Percentiles rank a stretch among this genome's conserved stretches.
phyloP scores from a whole-genome alignment of 2,797 vertebrate species.

The Gephyroberyx darwinii region DNA sequence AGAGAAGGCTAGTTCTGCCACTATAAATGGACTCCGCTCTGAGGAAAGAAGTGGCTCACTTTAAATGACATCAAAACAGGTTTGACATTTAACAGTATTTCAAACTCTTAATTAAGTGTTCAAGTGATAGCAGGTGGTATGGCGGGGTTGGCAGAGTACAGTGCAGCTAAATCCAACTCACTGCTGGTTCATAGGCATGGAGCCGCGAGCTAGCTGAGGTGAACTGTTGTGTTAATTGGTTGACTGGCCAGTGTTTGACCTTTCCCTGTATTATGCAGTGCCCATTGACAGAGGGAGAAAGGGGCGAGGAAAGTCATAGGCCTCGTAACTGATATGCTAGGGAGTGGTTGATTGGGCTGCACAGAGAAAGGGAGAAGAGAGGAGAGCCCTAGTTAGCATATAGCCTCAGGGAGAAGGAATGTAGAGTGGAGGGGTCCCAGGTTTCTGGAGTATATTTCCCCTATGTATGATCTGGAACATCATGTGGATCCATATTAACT shows the following conservation, averaged over 20 bases:
- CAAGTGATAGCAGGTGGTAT: background rate
- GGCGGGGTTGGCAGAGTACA: background rate
- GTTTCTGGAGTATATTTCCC: background rate
- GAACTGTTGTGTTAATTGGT: slow-evolving; percentile 26
- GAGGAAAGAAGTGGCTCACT: background rate
- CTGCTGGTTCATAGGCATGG: background rate
- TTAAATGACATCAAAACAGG: background rate
- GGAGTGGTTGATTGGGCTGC: too few species aligned
- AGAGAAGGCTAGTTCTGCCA: background rate
- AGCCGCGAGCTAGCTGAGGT: background rate
- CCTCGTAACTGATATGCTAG: background rate
- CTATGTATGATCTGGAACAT: background rate
- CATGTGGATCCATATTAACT: too few species aligned
- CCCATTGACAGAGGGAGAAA: slow-evolving; percentile 2
- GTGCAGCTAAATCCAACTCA: background rate
- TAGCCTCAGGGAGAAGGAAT: too few species aligned
- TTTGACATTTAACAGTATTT: background rate
- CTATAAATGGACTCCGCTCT: background rate
- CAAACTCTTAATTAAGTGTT: background rate
- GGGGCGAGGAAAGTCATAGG: background rate
- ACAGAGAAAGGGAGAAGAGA: background rate
- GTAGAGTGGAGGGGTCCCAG: too few species aligned
- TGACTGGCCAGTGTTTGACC: slow-evolving; percentile 31
- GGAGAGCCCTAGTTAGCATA: too few species aligned
- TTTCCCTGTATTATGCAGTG: slow-evolving; percentile 13